These are phyloP conservation scores for Lytechinus variegatus DNA, from an alignment of 35 echinoderm and acorn worm genomes.

Conservation along the genomic window DNA sequence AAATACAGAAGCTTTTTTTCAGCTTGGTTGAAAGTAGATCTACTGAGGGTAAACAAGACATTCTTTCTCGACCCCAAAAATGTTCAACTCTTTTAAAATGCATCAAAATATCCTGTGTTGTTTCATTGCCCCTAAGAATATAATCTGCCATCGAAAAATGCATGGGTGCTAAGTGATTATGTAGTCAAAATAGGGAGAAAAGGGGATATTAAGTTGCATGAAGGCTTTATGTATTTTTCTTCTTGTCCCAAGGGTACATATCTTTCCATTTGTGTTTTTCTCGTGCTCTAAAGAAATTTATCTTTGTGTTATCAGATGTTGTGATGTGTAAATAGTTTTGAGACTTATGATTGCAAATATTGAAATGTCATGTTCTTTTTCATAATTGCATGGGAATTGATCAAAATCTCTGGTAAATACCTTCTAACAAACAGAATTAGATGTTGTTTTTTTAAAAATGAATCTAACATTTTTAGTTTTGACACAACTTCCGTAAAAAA, in stretches of 20 bases:
- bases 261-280: background rate
- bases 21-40: background rate
- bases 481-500: too few relatives aligned
- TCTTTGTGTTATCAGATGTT: background rate
- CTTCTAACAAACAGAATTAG: too few relatives aligned
- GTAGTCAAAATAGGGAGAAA: background rate
- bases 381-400: background rate
- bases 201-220: background rate
- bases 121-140: background rate
- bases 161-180: background rate
- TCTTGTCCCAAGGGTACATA: background rate
- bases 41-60: background rate
- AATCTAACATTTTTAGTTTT: too few relatives aligned
- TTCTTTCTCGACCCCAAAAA: background rate
- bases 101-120: background rate
- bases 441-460: too few relatives aligned
- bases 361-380: background rate
- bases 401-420: too few relatives aligned
- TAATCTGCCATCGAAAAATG: background rate
- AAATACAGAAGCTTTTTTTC: too few relatives aligned
- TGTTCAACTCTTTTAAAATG: background rate
- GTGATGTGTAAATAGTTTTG: background rate
- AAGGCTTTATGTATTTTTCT: background rate
- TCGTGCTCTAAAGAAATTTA: background rate
- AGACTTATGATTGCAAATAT: background rate